Evolutionary conservation across 1,140 invertebrate species (phyloP).

Genomic region (Eumaeus atala): DNA sequence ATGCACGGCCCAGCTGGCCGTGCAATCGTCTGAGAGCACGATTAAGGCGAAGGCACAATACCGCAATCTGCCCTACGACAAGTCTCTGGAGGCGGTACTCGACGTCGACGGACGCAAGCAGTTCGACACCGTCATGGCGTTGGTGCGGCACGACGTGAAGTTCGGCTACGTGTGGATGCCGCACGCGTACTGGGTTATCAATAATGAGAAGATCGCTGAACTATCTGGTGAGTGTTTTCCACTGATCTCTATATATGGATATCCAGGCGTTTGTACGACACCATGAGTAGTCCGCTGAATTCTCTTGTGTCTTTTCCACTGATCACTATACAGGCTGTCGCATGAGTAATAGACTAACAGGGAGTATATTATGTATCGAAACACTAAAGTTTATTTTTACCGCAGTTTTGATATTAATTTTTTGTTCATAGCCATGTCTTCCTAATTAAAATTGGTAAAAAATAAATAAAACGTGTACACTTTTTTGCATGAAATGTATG

Average conservation of each 20-base stretch:
- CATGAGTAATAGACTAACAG: too few relatives aligned
- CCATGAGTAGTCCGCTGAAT: neutral
- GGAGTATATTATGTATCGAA: too few relatives aligned
- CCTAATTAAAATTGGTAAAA: too few relatives aligned
- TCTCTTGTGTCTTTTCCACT: too few relatives aligned
- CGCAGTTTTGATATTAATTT: too few relatives aligned
- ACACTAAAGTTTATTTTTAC: too few relatives aligned
- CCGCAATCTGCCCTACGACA: constrained; percentile 78
- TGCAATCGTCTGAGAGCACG: constrained; percentile 78
- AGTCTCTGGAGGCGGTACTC: constrained; percentile 78
- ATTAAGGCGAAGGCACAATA: constrained; percentile 79
- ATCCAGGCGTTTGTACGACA: too few relatives aligned
- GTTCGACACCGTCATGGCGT: constrained; percentile 76
- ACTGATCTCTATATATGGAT: too few relatives aligned
- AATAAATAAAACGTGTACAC: neutral
- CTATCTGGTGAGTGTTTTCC: constrained; percentile 77
- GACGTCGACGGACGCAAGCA: constrained; percentile 82
- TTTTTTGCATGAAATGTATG: too few relatives aligned
- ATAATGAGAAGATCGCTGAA: constrained; percentile 78
- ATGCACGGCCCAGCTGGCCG: constrained; percentile 66
- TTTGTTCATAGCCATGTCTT: too few relatives aligned
- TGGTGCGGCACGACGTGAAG: constrained; percentile 71
- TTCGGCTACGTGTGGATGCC: constrained; percentile 80
- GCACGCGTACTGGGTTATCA: constrained; percentile 78
- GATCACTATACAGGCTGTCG: too few relatives aligned